These are phyloP conservation scores for Tupaia tana DNA, from an alignment of 2,113 vertebrate species.

Conservation along the genomic window DNA sequence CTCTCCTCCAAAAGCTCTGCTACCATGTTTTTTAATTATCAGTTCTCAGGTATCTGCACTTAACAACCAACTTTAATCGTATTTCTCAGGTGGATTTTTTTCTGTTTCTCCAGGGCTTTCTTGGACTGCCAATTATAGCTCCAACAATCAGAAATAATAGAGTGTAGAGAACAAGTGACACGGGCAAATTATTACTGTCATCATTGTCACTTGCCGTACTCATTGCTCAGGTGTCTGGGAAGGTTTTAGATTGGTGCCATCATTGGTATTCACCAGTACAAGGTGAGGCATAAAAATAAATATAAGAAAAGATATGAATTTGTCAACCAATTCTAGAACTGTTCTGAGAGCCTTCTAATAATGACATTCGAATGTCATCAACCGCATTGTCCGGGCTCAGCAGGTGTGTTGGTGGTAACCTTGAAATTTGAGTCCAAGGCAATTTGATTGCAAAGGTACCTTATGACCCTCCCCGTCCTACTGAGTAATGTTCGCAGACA, in stretches of 20 bases:
- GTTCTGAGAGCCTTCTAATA: not conserved
- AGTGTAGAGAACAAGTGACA: not conserved
- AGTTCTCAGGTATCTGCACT: not conserved
- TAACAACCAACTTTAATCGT: not conserved
- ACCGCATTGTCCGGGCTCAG: not conserved
- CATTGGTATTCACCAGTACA: not conserved
- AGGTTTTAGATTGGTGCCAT: not conserved
- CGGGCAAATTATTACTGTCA: too few species aligned
- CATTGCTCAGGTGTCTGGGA: not conserved
- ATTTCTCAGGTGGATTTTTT: not conserved
- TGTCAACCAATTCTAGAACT: not conserved
- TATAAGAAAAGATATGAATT: not conserved
- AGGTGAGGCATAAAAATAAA: not conserved
- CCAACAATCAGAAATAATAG: not conserved
- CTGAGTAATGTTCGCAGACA: not conserved
- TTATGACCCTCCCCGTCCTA: not conserved
- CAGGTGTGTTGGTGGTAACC: not conserved
- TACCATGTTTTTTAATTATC: not conserved
- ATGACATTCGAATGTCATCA: not conserved
- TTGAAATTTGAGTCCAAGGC: not conserved
- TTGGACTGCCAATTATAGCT: not conserved
- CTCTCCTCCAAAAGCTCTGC: not conserved
- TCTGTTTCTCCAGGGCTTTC: not conserved
- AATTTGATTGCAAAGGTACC: not conserved
- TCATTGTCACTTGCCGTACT: not conserved